Base-by-base conservation (phyloP, 2,113 vertebrate genomes). In the Tachycineta bicolor region DNA sequence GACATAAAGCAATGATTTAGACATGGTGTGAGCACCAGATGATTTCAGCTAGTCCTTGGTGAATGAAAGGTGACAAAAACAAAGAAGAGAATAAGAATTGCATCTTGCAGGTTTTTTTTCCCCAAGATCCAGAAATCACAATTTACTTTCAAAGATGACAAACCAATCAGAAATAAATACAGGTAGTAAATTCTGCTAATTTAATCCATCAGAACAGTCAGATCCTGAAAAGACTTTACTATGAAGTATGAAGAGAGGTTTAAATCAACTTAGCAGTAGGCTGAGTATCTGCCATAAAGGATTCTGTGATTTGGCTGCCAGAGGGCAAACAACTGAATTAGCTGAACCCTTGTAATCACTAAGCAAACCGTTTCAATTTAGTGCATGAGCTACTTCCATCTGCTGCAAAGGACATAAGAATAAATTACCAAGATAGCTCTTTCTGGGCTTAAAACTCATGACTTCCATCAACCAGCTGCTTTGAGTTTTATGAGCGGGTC, bases 381-480 rank as follows among this genome's bases (percentile, higher is more conserved):
- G 43, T 19, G 41, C 37, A 67, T 11, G 21, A 82, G 41, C 12
- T n/a, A 41, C 26, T 85, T 83, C 68, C 50, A 82, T 34, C 44
- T 93, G 62, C 46, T 69, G 39, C 31, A 39, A 63, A 87, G 46
- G n/a, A 68, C 24, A 11, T 10, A 23, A 37, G 25, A 83, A 74
- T 37, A 56, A 82, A 76, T 0, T 0, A 68, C 25, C n/a, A 41
- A 2, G 3, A n/a, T 6, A 52, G 13, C 7, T 62, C 21, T n/a
- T 93, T 89, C 64, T 31, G 34, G 23, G 12, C 34, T 87, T 75
- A 89, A 89, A 89, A 62, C 16, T 25, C 37, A 12, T 14, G 8
- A 91, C 52, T 87, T 78, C 64, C 56, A 75, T 52, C 69, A 80
- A 52, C 22, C 58, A 52, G 33, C 26, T 78, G 26, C 56, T 58